Percentiles rank a stretch among this genome's conserved stretches.
These are phyloP conservation scores for Euura lappo DNA, from an alignment of 1,140 invertebrate species.

Conservation along the genomic window DNA sequence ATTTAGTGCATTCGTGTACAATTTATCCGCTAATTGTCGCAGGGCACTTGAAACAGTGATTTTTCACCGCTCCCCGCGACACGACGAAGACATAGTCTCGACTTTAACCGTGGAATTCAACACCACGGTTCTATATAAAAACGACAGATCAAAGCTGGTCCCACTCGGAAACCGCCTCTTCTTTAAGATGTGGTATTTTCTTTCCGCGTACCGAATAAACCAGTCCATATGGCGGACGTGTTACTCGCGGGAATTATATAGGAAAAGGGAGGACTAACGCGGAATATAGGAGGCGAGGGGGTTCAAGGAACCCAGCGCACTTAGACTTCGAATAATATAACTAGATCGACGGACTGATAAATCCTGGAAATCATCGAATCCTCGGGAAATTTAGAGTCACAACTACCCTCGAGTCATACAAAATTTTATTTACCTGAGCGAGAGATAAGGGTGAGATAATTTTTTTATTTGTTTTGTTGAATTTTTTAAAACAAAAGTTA, in stretches of 20 bases:
- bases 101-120: constrained; percentile 32
- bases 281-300: background rate
- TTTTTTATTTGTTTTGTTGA: background rate
- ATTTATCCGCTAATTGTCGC: background rate
- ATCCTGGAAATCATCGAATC: background rate
- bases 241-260: background rate
- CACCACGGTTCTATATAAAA: constrained; percentile 35
- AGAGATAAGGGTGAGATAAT: background rate
- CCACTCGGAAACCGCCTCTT: constrained; percentile 7
- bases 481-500: background rate
- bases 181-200: constrained; percentile 30
- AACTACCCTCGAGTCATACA: no score
- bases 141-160: constrained; percentile 41
- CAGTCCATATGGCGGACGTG: constrained; percentile 31
- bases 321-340: background rate
- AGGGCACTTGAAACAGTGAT: background rate
- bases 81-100: no score
- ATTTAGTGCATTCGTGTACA: no score
- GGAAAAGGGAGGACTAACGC: background rate
- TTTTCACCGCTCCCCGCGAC: no score
- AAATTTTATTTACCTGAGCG: no score
- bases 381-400: no score
- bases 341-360: no score
- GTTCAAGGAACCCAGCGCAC: constrained; percentile 16
- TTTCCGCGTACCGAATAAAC: constrained; percentile 32